Percentiles rank a stretch among this genome's conserved stretches.
Evolutionary conservation across 2,888 invertebrate species (phyloP).

Genomic region (Plagodis dolabraria): DNA sequence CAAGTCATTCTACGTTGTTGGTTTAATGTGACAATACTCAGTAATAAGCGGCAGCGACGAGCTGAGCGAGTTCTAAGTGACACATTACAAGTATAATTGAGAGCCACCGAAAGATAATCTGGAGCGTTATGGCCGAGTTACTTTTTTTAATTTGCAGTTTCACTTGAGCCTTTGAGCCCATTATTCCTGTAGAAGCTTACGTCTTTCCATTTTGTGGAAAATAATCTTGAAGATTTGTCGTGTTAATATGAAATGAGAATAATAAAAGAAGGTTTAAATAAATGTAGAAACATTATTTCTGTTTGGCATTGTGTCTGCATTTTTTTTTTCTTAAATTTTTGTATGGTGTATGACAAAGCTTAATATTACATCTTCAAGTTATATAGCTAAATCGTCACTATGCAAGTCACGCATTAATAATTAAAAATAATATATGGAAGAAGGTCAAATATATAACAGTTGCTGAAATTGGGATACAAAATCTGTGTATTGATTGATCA

Average conservation of each 20-base stretch:
- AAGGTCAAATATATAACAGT: too few species aligned
- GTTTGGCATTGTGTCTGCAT: too few species aligned
- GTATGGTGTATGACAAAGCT: too few species aligned
- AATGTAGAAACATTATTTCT: too few species aligned
- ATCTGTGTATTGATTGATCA: too few species aligned
- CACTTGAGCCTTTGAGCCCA: conserved; percentile 25
- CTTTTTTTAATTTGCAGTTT: conserved; percentile 37
- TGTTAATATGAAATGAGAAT: background rate
- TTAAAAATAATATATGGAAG: too few species aligned
- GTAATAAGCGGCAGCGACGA: conserved; percentile 27
- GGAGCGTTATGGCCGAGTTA: conserved; percentile 25
- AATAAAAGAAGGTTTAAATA: too few species aligned
- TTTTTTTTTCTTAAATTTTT: too few species aligned
- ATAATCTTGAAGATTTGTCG: background rate
- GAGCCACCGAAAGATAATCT: conserved; percentile 31
- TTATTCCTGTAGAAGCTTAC: conserved; percentile 15
- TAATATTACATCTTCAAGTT: too few species aligned
- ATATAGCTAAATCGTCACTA: too few species aligned
- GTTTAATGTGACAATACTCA: conserved; percentile 18
- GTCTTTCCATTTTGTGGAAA: conserved; percentile 3
- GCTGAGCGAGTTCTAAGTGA: conserved; percentile 25
- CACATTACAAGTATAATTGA: conserved; percentile 27
- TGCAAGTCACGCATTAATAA: too few species aligned
- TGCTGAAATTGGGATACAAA: too few species aligned
- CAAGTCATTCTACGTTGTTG: conserved; percentile 3